These are phyloP conservation scores for Chrysolina haemoptera DNA, from an alignment of 2,888 invertebrate species.

Conservation along the genomic window DNA sequence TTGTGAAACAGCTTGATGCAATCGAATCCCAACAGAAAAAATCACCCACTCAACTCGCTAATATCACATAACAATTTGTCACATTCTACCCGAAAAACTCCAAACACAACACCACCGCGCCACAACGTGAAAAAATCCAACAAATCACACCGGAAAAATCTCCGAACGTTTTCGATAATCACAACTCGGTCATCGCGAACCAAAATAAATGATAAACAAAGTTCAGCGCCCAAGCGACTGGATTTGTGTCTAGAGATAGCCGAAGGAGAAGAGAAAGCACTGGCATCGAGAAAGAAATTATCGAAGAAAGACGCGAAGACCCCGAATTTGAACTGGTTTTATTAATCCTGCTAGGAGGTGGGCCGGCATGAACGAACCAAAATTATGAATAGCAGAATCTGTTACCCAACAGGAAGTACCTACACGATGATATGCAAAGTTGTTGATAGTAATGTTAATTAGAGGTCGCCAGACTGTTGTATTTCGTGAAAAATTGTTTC, in stretches of 20 bases:
- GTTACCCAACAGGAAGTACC: not conserved
- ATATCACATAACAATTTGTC: not conserved
- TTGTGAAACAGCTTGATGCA: slow-evolving; percentile 26
- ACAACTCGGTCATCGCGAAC: slow-evolving; percentile 21
- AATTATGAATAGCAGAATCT: not conserved
- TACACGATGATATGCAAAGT: not conserved
- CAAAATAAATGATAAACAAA: slow-evolving; percentile 26
- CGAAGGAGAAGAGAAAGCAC: slow-evolving; percentile 54
- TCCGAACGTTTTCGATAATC: not conserved
- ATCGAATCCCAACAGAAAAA: not conserved
- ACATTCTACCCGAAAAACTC: slow-evolving; percentile 3
- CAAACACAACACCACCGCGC: not conserved
- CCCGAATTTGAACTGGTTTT: slow-evolving; percentile 51
- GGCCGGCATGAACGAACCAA: not conserved
- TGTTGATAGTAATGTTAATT: not conserved
- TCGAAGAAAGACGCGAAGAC: slow-evolving; percentile 45
- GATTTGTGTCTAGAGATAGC: slow-evolving; percentile 38
- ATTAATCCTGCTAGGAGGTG: slow-evolving; percentile 31
- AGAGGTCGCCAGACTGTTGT: not conserved
- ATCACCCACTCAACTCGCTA: not conserved
- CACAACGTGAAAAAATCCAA: not conserved
- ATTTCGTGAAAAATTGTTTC: not conserved
- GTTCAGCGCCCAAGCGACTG: slow-evolving; percentile 18
- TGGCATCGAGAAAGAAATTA: slow-evolving; percentile 50
- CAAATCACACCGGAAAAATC: not conserved